Evolutionary conservation across 2,888 invertebrate genomes (phyloP).

Genomic region (Nebria brevicollis): DNA sequence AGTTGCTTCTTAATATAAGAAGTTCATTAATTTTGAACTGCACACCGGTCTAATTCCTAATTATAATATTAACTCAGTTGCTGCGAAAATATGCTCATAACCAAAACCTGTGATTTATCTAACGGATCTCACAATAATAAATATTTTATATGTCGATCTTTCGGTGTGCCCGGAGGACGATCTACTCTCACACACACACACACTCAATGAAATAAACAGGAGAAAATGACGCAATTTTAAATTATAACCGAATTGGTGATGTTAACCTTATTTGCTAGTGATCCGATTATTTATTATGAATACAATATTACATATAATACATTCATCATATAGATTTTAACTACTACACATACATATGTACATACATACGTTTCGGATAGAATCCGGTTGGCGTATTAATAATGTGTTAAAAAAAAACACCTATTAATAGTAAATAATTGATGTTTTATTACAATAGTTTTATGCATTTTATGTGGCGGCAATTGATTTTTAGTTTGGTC

Average conservation of each 20-base stretch:
- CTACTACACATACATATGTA: no score
- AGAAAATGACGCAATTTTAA: neutral
- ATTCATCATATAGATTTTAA: no score
- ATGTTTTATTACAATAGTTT: no score
- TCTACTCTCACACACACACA: slow-evolving; percentile 10
- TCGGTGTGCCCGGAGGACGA: neutral
- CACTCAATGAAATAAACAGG: neutral
- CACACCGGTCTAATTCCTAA: neutral
- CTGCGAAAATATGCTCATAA: neutral
- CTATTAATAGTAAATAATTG: no score
- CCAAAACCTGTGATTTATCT: slow-evolving; percentile 38
- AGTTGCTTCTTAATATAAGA: no score
- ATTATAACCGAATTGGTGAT: neutral
- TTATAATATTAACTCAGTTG: slow-evolving; percentile 15
- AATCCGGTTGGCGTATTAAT: no score
- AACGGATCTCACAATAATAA: slow-evolving; percentile 32
- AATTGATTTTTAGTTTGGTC: slow-evolving; percentile 13
- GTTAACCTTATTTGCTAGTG: slow-evolving; percentile 20
- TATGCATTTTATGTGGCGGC: neutral
- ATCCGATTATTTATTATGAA: neutral
- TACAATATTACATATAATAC: no score
- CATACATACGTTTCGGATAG: no score
- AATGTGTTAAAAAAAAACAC: no score
- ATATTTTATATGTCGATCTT: slow-evolving; percentile 5
- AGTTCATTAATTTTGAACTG: no score